These are phyloP conservation scores for Carposina sasakii DNA, from an alignment of 1,140 invertebrate species.

Conservation along the genomic window DNA sequence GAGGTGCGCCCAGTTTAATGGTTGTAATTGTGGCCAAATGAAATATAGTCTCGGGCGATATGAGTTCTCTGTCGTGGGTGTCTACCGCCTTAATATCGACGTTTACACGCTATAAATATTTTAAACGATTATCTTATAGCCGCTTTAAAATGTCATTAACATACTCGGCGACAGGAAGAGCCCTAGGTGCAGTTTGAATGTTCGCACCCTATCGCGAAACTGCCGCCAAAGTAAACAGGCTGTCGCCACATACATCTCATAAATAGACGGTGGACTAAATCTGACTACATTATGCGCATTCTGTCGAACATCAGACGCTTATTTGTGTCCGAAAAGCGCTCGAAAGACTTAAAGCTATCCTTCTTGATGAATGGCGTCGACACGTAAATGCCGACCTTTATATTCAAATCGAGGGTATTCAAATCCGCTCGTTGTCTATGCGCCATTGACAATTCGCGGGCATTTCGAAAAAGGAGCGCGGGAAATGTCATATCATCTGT, in stretches of 20 bases:
- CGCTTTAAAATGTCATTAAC: constrained; percentile 42
- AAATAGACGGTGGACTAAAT: constrained; percentile 35
- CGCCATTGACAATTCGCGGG: constrained; percentile 64
- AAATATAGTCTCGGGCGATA: constrained; percentile 55
- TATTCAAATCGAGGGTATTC: constrained; percentile 67
- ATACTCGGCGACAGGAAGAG: constrained; percentile 25
- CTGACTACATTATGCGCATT: constrained; percentile 47
- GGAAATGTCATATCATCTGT: constrained; percentile 55
- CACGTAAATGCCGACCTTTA: constrained; percentile 63
- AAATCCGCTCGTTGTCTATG: constrained; percentile 58
- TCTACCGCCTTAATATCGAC: constrained; percentile 59
- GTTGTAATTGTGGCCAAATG: constrained; percentile 67
- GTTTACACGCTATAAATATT: constrained; percentile 68
- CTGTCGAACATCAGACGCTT: constrained; percentile 57
- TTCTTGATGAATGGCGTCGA: constrained; percentile 62
- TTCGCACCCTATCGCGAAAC: constrained; percentile 39
- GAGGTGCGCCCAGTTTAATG: constrained; percentile 65
- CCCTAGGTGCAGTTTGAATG: constrained; percentile 31
- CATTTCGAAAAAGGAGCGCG: constrained; percentile 59
- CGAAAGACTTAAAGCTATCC: constrained; percentile 62
- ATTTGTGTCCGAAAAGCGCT: constrained; percentile 68
- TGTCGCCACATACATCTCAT: constrained; percentile 32
- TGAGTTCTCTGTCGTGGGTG: constrained; percentile 55
- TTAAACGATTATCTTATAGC: constrained; percentile 61
- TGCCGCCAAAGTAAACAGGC: constrained; percentile 28